Conservation (phyloP, 2,888 invertebrate genomes). For the Lepidochrysops patricia region DNA sequence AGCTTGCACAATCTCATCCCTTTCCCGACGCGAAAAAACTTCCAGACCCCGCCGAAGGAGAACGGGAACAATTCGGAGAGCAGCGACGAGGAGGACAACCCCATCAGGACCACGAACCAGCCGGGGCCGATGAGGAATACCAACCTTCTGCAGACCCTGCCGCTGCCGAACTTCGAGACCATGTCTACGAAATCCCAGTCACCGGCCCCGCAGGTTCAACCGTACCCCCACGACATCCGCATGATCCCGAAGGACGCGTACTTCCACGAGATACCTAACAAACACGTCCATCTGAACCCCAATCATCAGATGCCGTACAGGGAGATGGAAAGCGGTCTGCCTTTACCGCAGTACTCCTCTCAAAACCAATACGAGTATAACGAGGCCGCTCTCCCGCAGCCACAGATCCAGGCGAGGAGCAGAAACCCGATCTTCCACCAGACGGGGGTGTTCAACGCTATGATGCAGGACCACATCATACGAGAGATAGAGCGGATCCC, state of each 20-base stretch:
- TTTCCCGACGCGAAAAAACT: conserved; percentile 67
- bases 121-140: conserved; percentile 73
- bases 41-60: conserved; percentile 61
- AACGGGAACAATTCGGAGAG: conserved; percentile 73
- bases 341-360: conserved; percentile 39
- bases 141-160: conserved; percentile 66
- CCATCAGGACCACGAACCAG: conserved; percentile 57
- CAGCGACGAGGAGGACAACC: conserved; percentile 73
- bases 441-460: conserved; percentile 63
- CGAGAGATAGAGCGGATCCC: conserved; percentile 69
- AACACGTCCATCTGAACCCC: conserved; percentile 33
- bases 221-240: conserved; percentile 39
- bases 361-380: conserved; percentile 50
- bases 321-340: conserved; percentile 43
- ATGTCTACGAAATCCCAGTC: conserved; percentile 60
- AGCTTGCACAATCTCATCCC: conserved; percentile 69
- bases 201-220: conserved; percentile 43
- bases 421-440: conserved; percentile 62
- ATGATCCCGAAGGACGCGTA: conserved; percentile 77
- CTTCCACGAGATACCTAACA: conserved; percentile 75
- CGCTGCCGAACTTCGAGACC: conserved; percentile 75
- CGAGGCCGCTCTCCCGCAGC: conserved; percentile 44
- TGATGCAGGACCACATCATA: conserved; percentile 70
- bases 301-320: conserved; percentile 49
- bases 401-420: conserved; percentile 48